Percentiles rank a stretch among this genome's conserved stretches.
phyloP scores from a whole-genome alignment of 1,140 invertebrate genomes.

The Drosophila gunungcola region DNA sequence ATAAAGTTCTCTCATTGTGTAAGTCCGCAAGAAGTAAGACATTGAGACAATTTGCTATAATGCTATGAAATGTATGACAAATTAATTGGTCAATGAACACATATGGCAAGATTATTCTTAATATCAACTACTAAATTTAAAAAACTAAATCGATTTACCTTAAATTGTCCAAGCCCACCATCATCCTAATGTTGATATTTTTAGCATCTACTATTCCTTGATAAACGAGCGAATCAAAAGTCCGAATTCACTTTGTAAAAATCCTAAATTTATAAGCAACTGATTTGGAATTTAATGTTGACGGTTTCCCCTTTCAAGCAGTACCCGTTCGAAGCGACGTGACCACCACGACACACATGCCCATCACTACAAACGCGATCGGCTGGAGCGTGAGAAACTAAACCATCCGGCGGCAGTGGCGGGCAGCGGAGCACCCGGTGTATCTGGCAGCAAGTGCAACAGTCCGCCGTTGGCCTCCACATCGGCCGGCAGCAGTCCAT shows the following conservation, averaged over 20 bases:
- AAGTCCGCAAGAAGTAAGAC: too few relatives aligned
- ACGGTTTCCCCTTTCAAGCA: slow-evolving; percentile 11
- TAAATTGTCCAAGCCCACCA: too few relatives aligned
- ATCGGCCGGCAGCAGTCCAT: slow-evolving; percentile 46
- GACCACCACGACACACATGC: slow-evolving; percentile 70
- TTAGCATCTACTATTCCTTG: background rate
- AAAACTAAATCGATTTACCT: too few relatives aligned
- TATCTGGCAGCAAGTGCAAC: slow-evolving; percentile 55
- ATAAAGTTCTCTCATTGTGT: too few relatives aligned
- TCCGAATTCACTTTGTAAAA: background rate
- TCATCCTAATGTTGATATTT: too few relatives aligned
- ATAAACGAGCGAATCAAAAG: background rate
- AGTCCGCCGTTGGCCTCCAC: slow-evolving; percentile 49
- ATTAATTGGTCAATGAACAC: too few relatives aligned
- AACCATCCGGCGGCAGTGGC: slow-evolving; percentile 54
- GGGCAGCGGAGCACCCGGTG: slow-evolving; percentile 22
- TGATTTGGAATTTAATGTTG: background rate
- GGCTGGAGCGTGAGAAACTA: slow-evolving; percentile 63
- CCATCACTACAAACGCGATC: slow-evolving; percentile 76
- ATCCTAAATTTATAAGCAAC: background rate
- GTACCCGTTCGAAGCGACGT: slow-evolving; percentile 74
- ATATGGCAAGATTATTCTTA: too few relatives aligned
- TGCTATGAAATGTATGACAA: too few relatives aligned
- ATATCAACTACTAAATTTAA: too few relatives aligned
- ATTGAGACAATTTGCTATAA: too few relatives aligned